Conservation (phyloP, 2,797 vertebrate genomes). For the Pitangus sulphuratus region DNA sequence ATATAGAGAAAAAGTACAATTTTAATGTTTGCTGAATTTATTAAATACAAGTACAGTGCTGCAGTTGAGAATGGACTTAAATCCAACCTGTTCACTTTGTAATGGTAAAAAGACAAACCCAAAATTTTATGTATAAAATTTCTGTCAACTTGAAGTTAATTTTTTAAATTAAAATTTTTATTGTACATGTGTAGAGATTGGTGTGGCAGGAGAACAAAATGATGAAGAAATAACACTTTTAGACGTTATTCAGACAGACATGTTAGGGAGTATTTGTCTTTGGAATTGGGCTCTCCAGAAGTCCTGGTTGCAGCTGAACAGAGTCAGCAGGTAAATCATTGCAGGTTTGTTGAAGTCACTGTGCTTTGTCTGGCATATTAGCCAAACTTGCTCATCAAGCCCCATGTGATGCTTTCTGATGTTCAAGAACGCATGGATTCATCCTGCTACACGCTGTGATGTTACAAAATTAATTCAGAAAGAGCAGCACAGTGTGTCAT, state of each 20-base stretch:
- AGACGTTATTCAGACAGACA: background rate
- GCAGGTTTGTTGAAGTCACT: background rate
- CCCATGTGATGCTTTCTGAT: background rate
- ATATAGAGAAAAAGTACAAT: background rate
- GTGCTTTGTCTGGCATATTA: rapidly evolving
- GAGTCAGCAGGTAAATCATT: background rate
- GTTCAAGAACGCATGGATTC: background rate
- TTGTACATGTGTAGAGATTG: background rate
- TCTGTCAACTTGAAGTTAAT: background rate
- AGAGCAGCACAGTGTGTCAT: rapidly evolving
- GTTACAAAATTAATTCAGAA: background rate
- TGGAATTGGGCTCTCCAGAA: background rate
- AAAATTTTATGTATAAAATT: background rate
- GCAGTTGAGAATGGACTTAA: background rate
- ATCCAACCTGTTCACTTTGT: background rate
- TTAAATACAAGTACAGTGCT: background rate
- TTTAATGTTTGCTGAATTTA: background rate
- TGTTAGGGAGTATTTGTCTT: background rate
- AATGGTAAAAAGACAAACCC: rapidly evolving
- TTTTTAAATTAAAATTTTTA: background rate
- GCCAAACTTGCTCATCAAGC: background rate
- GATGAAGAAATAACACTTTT: background rate
- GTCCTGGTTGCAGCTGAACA: background rate
- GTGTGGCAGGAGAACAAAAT: background rate
- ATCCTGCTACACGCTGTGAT: background rate